Percentiles rank a stretch among this genome's conserved stretches.
Conservation (phyloP, 2,113 vertebrate species). For the Edolisoma coerulescens region DNA sequence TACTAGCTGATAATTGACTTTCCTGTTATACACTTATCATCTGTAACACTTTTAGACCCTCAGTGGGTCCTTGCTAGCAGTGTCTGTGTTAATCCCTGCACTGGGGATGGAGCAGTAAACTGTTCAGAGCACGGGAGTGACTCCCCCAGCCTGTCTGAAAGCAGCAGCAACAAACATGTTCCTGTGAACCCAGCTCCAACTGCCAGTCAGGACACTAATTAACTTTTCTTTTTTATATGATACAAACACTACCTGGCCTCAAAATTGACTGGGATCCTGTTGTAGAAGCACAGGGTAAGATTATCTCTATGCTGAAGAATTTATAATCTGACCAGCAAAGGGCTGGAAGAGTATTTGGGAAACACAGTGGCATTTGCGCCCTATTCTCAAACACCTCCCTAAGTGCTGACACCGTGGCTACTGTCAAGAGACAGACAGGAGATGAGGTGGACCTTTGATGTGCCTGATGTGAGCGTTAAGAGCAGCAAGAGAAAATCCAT, state of each 20-base stretch:
- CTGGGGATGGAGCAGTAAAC: background rate
- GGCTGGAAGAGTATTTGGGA: background rate
- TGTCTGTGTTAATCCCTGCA: background rate
- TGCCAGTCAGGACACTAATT: background rate
- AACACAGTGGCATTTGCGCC: background rate
- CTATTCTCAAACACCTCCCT: background rate
- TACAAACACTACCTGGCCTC: background rate
- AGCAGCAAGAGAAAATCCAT: background rate
- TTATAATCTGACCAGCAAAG: background rate
- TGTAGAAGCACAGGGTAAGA: background rate
- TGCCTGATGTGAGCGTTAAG: background rate
- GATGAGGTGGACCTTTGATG: background rate
- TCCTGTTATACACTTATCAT: slow-evolving; percentile 43
- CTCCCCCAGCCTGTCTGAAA: background rate
- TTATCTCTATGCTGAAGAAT: background rate
- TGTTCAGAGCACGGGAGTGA: background rate
- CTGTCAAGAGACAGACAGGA: background rate
- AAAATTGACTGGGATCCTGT: background rate
- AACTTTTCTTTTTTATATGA: background rate
- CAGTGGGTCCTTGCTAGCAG: background rate
- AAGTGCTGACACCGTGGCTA: background rate
- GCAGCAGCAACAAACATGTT: background rate
- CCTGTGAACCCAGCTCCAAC: background rate
- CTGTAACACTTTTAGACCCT: background rate
- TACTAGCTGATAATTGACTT: slow-evolving; percentile 35